A percentile compares a stretch with the other conserved stretches of the same genome.
phyloP scores from a whole-genome alignment of 2,113 vertebrate species.

The Oreochromis spilurus region DNA sequence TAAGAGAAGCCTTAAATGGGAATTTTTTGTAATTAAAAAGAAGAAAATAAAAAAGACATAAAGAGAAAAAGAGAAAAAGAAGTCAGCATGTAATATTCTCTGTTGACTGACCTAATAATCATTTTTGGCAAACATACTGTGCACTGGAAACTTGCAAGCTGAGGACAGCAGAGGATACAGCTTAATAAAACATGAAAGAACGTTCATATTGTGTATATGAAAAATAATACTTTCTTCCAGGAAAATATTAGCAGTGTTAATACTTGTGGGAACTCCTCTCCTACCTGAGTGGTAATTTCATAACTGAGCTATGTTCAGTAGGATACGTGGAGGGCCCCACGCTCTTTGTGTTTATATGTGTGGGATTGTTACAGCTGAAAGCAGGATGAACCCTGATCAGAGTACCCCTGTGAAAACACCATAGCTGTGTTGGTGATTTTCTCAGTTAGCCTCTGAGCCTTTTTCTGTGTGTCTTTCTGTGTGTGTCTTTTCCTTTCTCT shows the following conservation, averaged over 20 bases:
- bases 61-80: background rate
- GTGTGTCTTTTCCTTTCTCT: background rate
- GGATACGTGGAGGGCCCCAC: background rate
- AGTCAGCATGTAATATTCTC: background rate
- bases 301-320: background rate
- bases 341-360: background rate
- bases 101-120: background rate
- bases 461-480: background rate
- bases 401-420: conserved; percentile 32
- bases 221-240: background rate
- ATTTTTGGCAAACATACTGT: background rate
- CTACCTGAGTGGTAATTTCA: background rate
- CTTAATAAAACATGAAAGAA: background rate
- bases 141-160: background rate
- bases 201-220: background rate
- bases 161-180: background rate
- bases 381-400: background rate
- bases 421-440: background rate
- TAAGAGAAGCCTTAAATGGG: background rate
- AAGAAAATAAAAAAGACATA: background rate
- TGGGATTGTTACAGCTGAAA: background rate
- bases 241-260: background rate
- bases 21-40: background rate
- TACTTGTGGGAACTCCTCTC: conserved; percentile 1
- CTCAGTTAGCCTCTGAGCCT: background rate